phyloP scores from a whole-genome alignment of 2,797 vertebrate species.

The Falco peregrinus region DNA sequence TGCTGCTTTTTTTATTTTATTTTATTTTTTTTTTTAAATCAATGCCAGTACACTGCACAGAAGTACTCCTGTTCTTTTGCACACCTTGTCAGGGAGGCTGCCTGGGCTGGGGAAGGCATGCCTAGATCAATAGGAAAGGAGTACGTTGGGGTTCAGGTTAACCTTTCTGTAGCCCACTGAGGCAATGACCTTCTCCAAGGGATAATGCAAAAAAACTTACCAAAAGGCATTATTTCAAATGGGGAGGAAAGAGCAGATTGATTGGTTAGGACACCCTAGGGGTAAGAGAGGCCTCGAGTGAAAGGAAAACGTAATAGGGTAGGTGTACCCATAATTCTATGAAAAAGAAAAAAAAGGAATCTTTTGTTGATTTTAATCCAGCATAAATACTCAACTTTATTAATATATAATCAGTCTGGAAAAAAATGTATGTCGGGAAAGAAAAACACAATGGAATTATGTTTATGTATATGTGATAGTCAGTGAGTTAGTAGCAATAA shows the following conservation, averaged over 20 bases:
- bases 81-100: not conserved
- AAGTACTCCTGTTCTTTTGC: not conserved
- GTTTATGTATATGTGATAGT: not conserved
- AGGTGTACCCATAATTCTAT: not conserved
- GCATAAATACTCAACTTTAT: not conserved
- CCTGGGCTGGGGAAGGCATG: not conserved
- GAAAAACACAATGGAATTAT: not conserved
- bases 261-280: not conserved
- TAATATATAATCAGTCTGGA: not conserved
- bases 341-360: not conserved
- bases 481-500: not conserved
- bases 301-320: not conserved
- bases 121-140: not conserved
- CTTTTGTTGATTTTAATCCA: not conserved
- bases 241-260: not conserved
- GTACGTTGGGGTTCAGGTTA: not conserved
- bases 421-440: not conserved
- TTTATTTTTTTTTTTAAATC: too few species aligned
- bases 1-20: not conserved
- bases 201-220: not conserved
- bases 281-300: not conserved
- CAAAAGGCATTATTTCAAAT: not conserved
- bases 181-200: not conserved
- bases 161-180: not conserved
- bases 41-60: not conserved